phyloP scores from a whole-genome alignment of 2,797 vertebrate species.

The Labroides dimidiatus region DNA sequence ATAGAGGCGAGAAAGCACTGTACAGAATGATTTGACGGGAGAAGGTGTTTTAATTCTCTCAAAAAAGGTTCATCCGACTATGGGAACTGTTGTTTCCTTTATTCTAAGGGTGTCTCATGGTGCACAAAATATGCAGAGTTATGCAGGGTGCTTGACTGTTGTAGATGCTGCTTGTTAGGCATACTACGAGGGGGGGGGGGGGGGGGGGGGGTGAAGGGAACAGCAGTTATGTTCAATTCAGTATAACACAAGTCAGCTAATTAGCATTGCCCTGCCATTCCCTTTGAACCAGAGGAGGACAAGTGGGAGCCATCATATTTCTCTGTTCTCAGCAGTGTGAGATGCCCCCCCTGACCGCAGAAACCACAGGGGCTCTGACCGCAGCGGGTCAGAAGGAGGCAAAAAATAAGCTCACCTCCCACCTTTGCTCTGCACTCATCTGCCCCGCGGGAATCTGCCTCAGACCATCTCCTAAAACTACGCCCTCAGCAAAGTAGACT shows the following conservation, averaged over 20 bases:
- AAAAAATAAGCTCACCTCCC: slow-evolving; percentile 35
- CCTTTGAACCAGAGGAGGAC: slow-evolving; percentile 70
- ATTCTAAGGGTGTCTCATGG: slow-evolving; percentile 40
- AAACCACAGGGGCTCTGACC: slow-evolving; percentile 61
- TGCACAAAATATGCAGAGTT: slow-evolving; percentile 70
- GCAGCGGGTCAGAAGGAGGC: slow-evolving; percentile 57
- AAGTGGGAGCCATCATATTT: slow-evolving; percentile 72
- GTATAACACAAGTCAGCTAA: slow-evolving; percentile 74
- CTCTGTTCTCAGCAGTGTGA: slow-evolving; percentile 67
- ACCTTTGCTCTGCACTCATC: slow-evolving; percentile 17
- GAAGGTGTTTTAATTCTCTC: slow-evolving; percentile 33
- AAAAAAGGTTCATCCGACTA: slow-evolving; percentile 41
- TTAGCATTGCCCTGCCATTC: slow-evolving; percentile 74
- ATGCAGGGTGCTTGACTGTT: slow-evolving; percentile 60
- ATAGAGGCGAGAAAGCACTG: slow-evolving; percentile 11
- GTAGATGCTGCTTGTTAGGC: slow-evolving; percentile 66
- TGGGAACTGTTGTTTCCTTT: slow-evolving; percentile 31
- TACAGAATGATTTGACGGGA: slow-evolving; percentile 38
- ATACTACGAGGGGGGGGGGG: slow-evolving; percentile 37
- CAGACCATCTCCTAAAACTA: slow-evolving; percentile 46
- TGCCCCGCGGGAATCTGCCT: slow-evolving; percentile 22
- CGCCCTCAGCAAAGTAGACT: slow-evolving; percentile 43
- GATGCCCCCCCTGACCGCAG: slow-evolving; percentile 59
- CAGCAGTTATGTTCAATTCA: slow-evolving; percentile 64
- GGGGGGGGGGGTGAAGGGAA: slow-evolving; percentile 53